Evolutionary conservation across 2,797 vertebrate species (phyloP), one percentile per base, ranked within the genome.

Genomic region (Gorsachius magnificus): DNA sequence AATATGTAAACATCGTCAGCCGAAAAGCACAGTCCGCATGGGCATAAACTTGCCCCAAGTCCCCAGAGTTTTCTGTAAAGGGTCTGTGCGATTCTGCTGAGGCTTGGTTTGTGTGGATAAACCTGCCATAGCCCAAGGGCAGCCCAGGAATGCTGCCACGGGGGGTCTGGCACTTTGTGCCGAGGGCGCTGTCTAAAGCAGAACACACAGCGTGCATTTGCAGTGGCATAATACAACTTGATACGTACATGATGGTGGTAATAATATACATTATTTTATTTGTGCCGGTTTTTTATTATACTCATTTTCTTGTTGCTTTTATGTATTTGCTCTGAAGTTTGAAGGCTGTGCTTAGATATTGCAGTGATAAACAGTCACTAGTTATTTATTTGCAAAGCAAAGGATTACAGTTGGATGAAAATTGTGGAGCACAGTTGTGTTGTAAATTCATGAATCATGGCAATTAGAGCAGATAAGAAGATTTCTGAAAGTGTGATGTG

Each of bases 401-500:
- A 75, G 71, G 64, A 41, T 90, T 85, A 56, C 69, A 72, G 88
- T 61, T 90, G 80, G 83, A 60, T 81, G 89, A 81, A 80, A 93
- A 84, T 8, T 77, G 83, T 53, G 76, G 87, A 72, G 70, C 82
- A 35, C 48, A 58, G 65, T 48, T 57, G 89, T 46, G 60, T 58
- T 63, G 56, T 93, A 61, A 89, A 83, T 83, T 89, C 60, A 51
- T 86, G 91, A 94, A 94, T 96, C 75, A 56, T 12, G 6, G 18
- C 92, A 91, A 88, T 92, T 89, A 91, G 76, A 89, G 80, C 78
- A 93, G 89, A 56, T 89, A 66, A 83, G 84, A 84, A 76, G 68
- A 78, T 74, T 89, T 83, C 71, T 83, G 56, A 6, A 84, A 87
- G 89, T 41, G 63, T 35, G 61, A 36, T 81, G 45, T 26, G 26